Percentiles rank a stretch among this genome's conserved stretches.
Conservation (phyloP, 1,140 invertebrate genomes). For the Ooceraea biroi region DNA sequence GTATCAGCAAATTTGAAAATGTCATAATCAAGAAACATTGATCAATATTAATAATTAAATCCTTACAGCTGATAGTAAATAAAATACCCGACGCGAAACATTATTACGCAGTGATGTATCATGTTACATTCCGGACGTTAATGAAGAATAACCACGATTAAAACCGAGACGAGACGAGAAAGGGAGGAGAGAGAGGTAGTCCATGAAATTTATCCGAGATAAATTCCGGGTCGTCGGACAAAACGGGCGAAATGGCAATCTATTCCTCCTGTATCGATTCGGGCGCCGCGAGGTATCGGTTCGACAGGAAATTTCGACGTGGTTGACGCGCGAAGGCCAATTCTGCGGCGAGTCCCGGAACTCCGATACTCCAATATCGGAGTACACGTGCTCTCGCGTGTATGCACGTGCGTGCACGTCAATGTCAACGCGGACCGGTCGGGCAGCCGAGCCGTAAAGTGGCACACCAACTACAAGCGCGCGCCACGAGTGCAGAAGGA, state of each 20-base stretch:
- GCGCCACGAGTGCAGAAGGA: constrained; percentile 14
- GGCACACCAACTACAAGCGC: constrained; percentile 57
- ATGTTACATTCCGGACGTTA: not conserved
- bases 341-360: constrained; percentile 48
- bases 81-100: not conserved
- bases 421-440: constrained; percentile 57
- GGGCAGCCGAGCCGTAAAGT: constrained; percentile 33
- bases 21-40: not conserved
- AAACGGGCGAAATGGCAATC: constrained; percentile 25
- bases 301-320: constrained; percentile 48
- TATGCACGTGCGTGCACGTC: constrained; percentile 26
- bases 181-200: not conserved
- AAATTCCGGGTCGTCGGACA: not conserved
- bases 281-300: constrained; percentile 22
- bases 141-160: not conserved
- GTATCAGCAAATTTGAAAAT: not conserved
- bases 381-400: constrained; percentile 11
- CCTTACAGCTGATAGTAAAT: not conserved
- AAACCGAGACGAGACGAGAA: not conserved
- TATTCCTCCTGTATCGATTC: constrained; percentile 49
- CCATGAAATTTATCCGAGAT: not conserved
- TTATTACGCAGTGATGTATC: not conserved
- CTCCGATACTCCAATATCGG: constrained; percentile 52
- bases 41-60: constrained; percentile 8
- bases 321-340: constrained; percentile 49